Evolutionary conservation across 2,113 vertebrate species (phyloP).

Genomic region (Eonycteris spelaea): DNA sequence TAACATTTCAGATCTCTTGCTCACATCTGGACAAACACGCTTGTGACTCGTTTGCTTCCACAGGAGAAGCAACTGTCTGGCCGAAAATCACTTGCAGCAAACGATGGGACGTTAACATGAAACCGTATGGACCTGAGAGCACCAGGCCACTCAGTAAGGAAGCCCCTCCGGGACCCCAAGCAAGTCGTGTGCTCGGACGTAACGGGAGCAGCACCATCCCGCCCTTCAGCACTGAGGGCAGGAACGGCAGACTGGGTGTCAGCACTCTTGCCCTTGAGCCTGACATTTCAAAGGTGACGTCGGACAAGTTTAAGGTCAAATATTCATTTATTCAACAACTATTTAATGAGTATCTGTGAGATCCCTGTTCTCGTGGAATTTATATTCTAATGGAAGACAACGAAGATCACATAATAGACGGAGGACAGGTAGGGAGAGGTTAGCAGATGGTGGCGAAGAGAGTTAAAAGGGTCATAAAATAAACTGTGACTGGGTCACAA

Average conservation of each 20-base stretch:
- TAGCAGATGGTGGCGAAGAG: background rate
- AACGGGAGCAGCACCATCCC: background rate
- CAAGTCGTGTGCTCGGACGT: background rate
- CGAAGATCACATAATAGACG: background rate
- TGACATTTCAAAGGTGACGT: background rate
- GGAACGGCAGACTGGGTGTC: background rate
- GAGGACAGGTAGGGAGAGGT: background rate
- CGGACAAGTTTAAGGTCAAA: background rate
- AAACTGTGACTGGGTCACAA: background rate
- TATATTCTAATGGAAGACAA: background rate
- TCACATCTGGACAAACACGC: background rate
- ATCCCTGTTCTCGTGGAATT: background rate
- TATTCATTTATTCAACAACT: conserved; percentile 54
- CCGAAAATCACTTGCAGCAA: background rate
- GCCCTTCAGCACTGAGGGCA: background rate
- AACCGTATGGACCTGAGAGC: background rate
- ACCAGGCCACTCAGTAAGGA: background rate
- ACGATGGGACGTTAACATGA: background rate
- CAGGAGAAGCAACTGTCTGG: background rate
- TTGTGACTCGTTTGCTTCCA: background rate
- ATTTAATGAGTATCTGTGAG: background rate
- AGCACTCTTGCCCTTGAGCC: background rate
- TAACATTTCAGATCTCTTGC: background rate
- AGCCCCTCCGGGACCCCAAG: background rate
- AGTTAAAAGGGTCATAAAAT: background rate